Percentiles rank a stretch among this genome's conserved stretches.
These are phyloP conservation scores for Drosophila teissieri DNA, from an alignment of 1,140 invertebrate species.

Conservation along the genomic window DNA sequence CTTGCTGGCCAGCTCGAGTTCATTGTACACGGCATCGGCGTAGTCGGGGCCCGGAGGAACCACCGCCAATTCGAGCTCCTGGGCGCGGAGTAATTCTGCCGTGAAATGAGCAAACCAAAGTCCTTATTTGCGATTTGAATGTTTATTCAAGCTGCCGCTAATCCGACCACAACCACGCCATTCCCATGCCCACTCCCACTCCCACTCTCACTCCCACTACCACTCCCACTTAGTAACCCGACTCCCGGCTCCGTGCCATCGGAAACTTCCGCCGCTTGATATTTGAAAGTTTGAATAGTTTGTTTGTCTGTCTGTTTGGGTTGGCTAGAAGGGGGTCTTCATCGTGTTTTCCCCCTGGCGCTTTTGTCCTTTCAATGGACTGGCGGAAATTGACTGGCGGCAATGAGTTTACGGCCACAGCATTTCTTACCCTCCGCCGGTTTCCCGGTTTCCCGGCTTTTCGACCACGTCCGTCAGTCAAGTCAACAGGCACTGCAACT, in stretches of 20 bases:
- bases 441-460: constrained; percentile 1
- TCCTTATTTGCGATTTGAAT: constrained; percentile 57
- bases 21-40: constrained; percentile 67
- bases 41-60: constrained; percentile 55
- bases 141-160: constrained; percentile 51
- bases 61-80: constrained; percentile 19
- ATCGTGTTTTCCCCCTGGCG: constrained; percentile 52
- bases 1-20: constrained; percentile 73
- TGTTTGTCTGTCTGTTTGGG: constrained; percentile 26
- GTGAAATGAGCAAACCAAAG: constrained; percentile 45
- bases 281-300: constrained; percentile 67
- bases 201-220: constrained; percentile 4
- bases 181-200: background rate
- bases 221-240: background rate
- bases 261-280: constrained; percentile 52
- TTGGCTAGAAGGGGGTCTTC: constrained; percentile 7
- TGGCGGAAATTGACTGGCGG: constrained; percentile 74
- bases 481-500: constrained; percentile 22
- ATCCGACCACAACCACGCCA: constrained; percentile 49
- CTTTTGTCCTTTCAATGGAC: constrained; percentile 22
- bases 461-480: constrained; percentile 50
- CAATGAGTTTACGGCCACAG: constrained; percentile 25
- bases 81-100: constrained; percentile 69
- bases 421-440: constrained; percentile 1
- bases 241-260: background rate